These are phyloP conservation scores for Hippopotamyrus pictus DNA, from an alignment of 2,797 vertebrate genomes.

Conservation along the genomic window DNA sequence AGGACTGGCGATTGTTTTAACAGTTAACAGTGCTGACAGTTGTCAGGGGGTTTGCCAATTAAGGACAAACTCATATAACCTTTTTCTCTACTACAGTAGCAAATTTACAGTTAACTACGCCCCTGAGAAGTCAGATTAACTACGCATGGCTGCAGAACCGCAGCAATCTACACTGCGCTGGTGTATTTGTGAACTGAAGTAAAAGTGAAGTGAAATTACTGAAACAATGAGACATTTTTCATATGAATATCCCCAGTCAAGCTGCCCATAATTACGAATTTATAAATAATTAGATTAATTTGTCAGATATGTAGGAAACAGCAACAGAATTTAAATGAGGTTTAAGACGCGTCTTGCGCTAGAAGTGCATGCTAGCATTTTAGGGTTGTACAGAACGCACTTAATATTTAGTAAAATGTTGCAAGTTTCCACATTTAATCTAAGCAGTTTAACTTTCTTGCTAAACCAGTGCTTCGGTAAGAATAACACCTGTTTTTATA, in stretches of 20 bases:
- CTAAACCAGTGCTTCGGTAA: constrained; percentile 39
- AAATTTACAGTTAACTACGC: background rate
- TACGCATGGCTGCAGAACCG: background rate
- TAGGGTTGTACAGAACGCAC: background rate
- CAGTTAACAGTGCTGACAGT: background rate
- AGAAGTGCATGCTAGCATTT: background rate
- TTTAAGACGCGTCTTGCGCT: background rate
- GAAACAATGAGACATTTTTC: constrained; percentile 42
- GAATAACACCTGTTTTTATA: background rate
- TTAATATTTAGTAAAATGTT: constrained; percentile 13
- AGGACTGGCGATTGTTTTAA: background rate
- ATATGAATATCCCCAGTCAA: constrained; percentile 39
- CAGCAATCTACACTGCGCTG: constrained; percentile 24
- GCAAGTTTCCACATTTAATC: background rate
- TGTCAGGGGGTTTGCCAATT: background rate
- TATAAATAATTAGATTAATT: constrained; percentile 34
- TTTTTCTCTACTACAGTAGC: background rate
- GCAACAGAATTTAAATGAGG: background rate
- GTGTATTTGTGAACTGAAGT: constrained; percentile 32
- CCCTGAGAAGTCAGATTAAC: background rate
- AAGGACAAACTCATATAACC: background rate
- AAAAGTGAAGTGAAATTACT: constrained; percentile 46
- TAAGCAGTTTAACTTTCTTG: constrained; percentile 2
- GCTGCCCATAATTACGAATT: constrained; percentile 41
- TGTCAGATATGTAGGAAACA: constrained; percentile 17